These are phyloP conservation scores for Pelusios castaneus DNA, from an alignment of 2,113 vertebrate species.

Conservation along the genomic window DNA sequence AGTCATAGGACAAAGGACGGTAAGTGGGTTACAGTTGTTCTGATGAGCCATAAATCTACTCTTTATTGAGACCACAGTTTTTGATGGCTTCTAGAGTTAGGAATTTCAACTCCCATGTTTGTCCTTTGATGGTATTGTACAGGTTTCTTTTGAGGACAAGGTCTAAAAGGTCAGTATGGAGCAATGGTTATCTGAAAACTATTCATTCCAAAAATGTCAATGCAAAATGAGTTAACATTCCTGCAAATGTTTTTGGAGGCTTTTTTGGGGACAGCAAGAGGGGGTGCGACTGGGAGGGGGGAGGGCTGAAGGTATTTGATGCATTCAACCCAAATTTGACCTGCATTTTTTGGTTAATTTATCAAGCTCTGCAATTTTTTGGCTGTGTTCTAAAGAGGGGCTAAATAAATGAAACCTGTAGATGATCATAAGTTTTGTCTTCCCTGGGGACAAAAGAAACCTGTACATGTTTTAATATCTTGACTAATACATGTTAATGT, in stretches of 20 bases:
- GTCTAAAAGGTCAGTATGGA: no score
- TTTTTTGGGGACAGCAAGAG: no score
- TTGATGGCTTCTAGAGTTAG: background rate
- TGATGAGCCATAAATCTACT: no score
- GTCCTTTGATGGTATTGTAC: background rate
- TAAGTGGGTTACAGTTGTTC: no score
- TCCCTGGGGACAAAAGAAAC: background rate
- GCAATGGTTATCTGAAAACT: background rate
- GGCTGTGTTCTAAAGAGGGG: background rate
- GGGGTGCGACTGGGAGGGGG: no score
- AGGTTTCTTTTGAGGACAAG: no score
- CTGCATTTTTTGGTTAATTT: background rate
- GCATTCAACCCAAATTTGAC: background rate
- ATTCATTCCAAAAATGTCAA: background rate
- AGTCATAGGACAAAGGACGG: no score
- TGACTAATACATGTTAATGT: background rate
- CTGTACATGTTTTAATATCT: background rate
- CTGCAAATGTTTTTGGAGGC: background rate
- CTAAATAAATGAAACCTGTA: background rate
- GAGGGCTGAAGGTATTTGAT: background rate
- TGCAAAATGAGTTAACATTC: background rate
- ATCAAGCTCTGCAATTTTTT: background rate
- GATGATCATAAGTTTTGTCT: background rate
- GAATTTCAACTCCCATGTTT: background rate
- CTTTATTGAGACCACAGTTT: no score